Percentiles rank a stretch among this genome's conserved stretches.
Conservation (phyloP, 2,113 vertebrate species). For the Hoplias malabaricus region DNA sequence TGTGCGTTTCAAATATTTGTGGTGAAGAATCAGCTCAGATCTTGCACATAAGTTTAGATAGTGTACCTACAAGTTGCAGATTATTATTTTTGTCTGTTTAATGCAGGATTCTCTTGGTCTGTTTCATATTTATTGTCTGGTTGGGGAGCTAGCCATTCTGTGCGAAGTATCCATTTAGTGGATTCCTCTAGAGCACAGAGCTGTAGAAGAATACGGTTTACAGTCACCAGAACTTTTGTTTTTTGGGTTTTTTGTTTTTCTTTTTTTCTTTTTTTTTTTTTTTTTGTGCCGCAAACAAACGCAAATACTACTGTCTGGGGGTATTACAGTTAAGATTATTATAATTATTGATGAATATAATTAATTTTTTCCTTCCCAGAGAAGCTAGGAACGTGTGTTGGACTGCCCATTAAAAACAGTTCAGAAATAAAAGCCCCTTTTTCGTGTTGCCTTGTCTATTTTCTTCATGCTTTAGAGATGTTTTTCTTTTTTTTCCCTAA, state of each 20-base stretch:
- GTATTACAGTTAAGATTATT: slow-evolving; percentile 66
- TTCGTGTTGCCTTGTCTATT: slow-evolving; percentile 66
- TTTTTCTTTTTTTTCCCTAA: not conserved
- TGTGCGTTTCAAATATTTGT: slow-evolving; percentile 71
- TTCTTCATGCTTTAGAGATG: not conserved
- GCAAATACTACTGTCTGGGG: slow-evolving; percentile 70
- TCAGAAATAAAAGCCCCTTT: slow-evolving; percentile 82
- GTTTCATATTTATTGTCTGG: slow-evolving; percentile 77
- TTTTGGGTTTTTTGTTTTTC: slow-evolving; percentile 15
- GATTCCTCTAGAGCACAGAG: slow-evolving; percentile 41
- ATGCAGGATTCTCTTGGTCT: slow-evolving; percentile 70
- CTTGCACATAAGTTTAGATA: slow-evolving; percentile 83
- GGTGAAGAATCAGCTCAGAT: slow-evolving; percentile 74
- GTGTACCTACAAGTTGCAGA: slow-evolving; percentile 74
- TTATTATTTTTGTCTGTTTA: slow-evolving; percentile 71
- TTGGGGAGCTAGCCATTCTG: slow-evolving; percentile 51
- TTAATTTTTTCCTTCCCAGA: slow-evolving; percentile 61
- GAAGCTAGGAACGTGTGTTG: slow-evolving; percentile 78
- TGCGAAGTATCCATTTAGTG: slow-evolving; percentile 47
- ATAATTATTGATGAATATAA: slow-evolving; percentile 68
- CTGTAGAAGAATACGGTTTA: slow-evolving; percentile 59
- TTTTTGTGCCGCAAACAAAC: slow-evolving; percentile 64
- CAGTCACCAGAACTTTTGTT: slow-evolving; percentile 48
- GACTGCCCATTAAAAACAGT: slow-evolving; percentile 79
- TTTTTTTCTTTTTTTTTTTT: slow-evolving; percentile 31